Evolutionary conservation across 1,140 invertebrate genomes (phyloP), one percentile per base, ranked within the genome.

Genomic region (Bombus consobrinus): DNA sequence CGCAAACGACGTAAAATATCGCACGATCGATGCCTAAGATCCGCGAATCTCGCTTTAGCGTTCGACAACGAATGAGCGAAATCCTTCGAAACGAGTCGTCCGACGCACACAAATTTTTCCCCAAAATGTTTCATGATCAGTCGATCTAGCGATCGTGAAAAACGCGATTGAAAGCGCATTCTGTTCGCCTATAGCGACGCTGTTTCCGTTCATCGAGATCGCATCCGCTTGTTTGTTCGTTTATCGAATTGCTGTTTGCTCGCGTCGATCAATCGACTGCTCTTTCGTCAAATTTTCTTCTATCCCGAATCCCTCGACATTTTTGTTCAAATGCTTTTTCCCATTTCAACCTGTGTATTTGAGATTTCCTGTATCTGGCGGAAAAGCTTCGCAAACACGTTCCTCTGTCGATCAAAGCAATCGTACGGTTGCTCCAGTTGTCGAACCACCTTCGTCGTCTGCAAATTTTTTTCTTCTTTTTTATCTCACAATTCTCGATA

Each of bases 191-290:
- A 53, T 53, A 53, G 47, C 47, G 18, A 53, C 12, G 32, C n/a
- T 69, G 34, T 81, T 62, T 72, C 68, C 37, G n/a, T 62, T 69
- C 68, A 4, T n/a, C 69, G 43, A 81, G 69, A 73, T 72, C 47
- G 43, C 37, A 22, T 73, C 39, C 81, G 59, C 10, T 18, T 75
- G 72, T 83, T 76, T 76, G 57, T 43, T 39, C 81, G 71, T 47
- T 83, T 75, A 66, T 75, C 81, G 81, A 47, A 47, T 66, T 32
- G 53, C 25, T 64, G 28, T 59, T 64, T 47, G 37, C 57, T 28
- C n/a, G 34, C 12, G 4, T 22, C 66, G 18, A 53, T 34, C 66
- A 12, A 9, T 34, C 34, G 34, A 28, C 64, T 37, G 43, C 41
- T 28, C 28, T 72, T 71, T 59, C 34, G 28, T 15, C 57, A 39